phyloP scores from a whole-genome alignment of 1,140 invertebrate species.

The Rhizoglyphus robini region DNA sequence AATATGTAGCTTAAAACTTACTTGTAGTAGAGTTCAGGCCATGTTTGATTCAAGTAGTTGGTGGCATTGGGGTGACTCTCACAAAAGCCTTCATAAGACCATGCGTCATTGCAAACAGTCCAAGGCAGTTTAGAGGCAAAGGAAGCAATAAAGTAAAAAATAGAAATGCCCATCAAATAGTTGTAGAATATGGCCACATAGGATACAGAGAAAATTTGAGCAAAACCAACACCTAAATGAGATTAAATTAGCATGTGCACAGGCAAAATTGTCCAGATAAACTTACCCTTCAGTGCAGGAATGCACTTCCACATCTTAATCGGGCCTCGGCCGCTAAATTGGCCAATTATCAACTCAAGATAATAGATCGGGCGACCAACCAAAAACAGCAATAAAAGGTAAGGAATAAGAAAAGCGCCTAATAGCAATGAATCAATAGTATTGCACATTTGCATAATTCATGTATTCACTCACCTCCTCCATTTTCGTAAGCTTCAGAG shows the following conservation, averaged over 20 bases:
- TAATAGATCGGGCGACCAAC: conserved; percentile 42
- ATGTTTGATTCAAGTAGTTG: conserved; percentile 2
- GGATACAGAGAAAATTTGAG: conserved; percentile 31
- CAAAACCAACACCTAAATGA: too few species aligned
- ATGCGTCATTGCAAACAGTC: conserved; percentile 29
- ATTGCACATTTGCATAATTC: not conserved
- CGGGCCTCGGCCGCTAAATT: conserved; percentile 28
- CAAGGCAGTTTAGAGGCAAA: conserved; percentile 32
- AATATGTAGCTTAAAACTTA: not conserved
- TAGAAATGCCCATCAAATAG: conserved; percentile 33
- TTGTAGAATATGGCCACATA: conserved; percentile 34
- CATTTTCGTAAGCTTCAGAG: conserved; percentile 16
- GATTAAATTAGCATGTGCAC: too few species aligned
- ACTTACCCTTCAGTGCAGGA: conserved; percentile 28
- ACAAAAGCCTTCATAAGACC: conserved; percentile 23
- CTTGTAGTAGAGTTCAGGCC: conserved; percentile 13
- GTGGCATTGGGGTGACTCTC: not conserved
- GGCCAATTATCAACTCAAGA: conserved; percentile 38
- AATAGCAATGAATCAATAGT: conserved; percentile 18
- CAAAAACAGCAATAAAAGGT: conserved; percentile 43
- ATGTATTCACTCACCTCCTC: conserved; percentile 15
- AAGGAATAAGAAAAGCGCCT: conserved; percentile 45
- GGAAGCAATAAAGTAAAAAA: conserved; percentile 36
- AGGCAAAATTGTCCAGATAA: too few species aligned
- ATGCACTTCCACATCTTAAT: conserved; percentile 28